Conservation (phyloP, 1,140 invertebrate genomes). For the Scaptomyza hsui region DNA sequence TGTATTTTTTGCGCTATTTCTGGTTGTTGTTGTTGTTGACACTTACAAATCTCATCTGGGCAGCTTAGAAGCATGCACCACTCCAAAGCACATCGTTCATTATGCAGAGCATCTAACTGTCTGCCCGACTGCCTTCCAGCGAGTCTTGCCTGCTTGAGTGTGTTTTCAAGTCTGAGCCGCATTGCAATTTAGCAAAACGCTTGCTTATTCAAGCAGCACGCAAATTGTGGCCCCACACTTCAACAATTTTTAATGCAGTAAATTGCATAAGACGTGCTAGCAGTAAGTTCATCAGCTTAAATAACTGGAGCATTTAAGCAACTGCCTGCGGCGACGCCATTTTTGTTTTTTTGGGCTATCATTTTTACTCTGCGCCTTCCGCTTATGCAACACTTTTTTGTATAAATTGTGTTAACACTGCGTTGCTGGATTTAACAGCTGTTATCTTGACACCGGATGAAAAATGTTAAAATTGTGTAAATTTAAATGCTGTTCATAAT, state of each 20-base stretch:
- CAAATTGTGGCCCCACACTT: conserved; percentile 14
- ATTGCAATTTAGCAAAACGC: conserved; percentile 22
- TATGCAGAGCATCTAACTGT: conserved; percentile 42
- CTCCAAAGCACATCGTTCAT: conserved; percentile 57
- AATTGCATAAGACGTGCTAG: conserved; percentile 21
- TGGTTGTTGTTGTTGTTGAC: conserved; percentile 53
- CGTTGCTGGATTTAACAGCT: neutral
- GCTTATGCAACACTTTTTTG: conserved; percentile 5
- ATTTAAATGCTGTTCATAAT: too few relatives aligned
- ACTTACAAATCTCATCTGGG: conserved; percentile 53
- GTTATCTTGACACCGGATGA: too few relatives aligned
- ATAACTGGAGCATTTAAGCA: conserved; percentile 15
- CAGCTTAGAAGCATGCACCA: conserved; percentile 49
- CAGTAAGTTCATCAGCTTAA: conserved; percentile 4
- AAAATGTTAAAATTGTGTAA: too few relatives aligned
- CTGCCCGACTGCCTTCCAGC: neutral
- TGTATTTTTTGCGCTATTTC: conserved; percentile 12
- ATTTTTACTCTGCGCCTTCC: conserved; percentile 6
- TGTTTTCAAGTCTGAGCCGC: conserved; percentile 4
- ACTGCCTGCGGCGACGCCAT: neutral
- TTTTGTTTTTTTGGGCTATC: neutral
- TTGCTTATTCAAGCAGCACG: conserved; percentile 21
- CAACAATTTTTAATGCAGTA: conserved; percentile 16
- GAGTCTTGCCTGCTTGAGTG: conserved; percentile 4
- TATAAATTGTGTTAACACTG: too few relatives aligned